Base-by-base conservation (phyloP, 2,113 vertebrate genomes). In the Onychostruthus taczanowskii region DNA sequence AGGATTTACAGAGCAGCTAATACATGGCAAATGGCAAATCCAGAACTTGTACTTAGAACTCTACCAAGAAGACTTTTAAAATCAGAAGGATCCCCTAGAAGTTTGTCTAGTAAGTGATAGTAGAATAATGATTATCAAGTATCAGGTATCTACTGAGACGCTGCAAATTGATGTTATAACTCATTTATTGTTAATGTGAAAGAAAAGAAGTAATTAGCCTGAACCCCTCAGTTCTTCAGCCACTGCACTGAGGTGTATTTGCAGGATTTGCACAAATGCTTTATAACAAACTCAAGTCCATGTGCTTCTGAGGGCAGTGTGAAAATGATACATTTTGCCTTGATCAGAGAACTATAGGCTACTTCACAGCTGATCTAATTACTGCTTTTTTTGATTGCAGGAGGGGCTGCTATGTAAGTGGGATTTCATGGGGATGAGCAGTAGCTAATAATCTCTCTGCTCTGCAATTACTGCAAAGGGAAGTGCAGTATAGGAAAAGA, bases 131-230 rank as follows among this genome's bases (percentile, higher is more conserved):
- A 59, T 55, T 37, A 53, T 13, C 18, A 68, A 53, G 26, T 46
- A 46, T 15, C 59, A 19, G 0, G 0, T 52, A 76, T 55, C 55
- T 86, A 35, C n/a, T 43, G 41, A 73, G 75, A 53, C 0, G 0
- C 41, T 56, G 55, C 37, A 53, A 79, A 85, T 33, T 21, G 30
- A 19, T 31, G 9, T 73, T 62, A 46, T 16, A 61, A 76, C 13
- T 35, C 55, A 47, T n/a, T 82, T 69, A 47, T 5, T 61, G 46
- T 7, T 46, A 24, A 41, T 62, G 24, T 41, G 28, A 43, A 87
- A 84, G 35, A 28, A 33, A 74, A 31, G 21, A 62, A 81, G 14
- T 22, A 50, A 30, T 43, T 31, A 27, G 50, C 16, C 30, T 53
- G 55, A 75, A 35, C 1, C 16, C 10, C 9, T 33, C 26, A 50